phyloP scores from a whole-genome alignment of 2,888 invertebrate species.

The Apamea crenata region DNA sequence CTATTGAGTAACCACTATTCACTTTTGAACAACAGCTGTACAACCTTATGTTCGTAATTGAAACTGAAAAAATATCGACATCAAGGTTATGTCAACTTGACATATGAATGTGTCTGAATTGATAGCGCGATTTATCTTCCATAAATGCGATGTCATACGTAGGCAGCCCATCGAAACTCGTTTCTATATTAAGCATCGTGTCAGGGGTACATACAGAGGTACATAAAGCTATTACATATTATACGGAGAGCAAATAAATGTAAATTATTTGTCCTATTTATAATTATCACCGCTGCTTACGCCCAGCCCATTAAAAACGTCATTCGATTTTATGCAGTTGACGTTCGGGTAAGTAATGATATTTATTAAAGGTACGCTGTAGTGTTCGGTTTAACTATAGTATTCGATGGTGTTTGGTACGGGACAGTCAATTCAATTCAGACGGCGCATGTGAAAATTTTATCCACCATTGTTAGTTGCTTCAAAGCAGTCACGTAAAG shows the following conservation, averaged over 20 bases:
- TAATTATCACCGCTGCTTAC: no score
- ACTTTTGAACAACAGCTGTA: not conserved
- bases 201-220: not conserved
- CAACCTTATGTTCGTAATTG: not conserved
- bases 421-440: conserved; percentile 31
- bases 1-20: not conserved
- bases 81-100: conserved; percentile 6
- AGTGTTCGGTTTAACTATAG: not conserved
- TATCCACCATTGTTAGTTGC: conserved; percentile 32
- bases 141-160: not conserved
- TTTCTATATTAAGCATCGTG: not conserved
- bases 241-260: no score
- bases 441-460: conserved; percentile 20
- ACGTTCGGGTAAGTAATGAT: not conserved
- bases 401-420: not conserved
- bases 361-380: conserved; percentile 14
- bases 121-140: not conserved
- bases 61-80: not conserved
- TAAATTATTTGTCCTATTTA: not conserved
- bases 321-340: not conserved
- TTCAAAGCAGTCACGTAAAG: conserved; percentile 58
- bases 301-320: not conserved
- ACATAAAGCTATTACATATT: not conserved
- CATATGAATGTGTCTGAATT: not conserved
- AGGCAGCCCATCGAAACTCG: not conserved